Conservation (phyloP, 2,888 invertebrate genomes). For the Boloria selene region DNA sequence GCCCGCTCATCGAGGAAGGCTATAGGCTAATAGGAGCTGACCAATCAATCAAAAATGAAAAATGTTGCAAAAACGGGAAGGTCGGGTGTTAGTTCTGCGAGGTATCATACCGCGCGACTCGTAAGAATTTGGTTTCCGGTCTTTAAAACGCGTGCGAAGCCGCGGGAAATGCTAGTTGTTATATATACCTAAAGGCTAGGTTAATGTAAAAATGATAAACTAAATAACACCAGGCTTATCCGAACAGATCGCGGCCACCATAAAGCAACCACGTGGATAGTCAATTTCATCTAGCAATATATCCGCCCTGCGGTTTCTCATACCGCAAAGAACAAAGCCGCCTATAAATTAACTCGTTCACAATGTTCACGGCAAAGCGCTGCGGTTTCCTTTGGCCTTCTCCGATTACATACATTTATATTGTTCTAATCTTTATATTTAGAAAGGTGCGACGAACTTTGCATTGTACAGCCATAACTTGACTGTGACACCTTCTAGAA, state of each 20-base stretch:
- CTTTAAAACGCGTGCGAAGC: too few species aligned
- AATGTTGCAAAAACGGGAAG: too few species aligned
- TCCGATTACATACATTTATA: slow-evolving; percentile 41
- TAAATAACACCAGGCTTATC: not conserved
- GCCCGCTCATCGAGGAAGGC: too few species aligned
- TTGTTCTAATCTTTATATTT: slow-evolving; percentile 36
- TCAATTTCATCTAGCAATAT: slow-evolving; percentile 8
- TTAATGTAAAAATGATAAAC: too few species aligned
- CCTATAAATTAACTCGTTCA: slow-evolving; percentile 35
- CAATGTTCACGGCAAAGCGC: slow-evolving; percentile 24
- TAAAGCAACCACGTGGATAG: not conserved
- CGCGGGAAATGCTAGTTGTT: too few species aligned
- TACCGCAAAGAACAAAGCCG: slow-evolving; percentile 13
- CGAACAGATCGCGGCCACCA: not conserved
- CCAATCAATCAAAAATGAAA: too few species aligned
- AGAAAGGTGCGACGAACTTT: slow-evolving; percentile 38
- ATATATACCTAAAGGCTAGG: too few species aligned
- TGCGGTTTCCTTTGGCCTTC: slow-evolving; percentile 39
- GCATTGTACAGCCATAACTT: slow-evolving; percentile 7
- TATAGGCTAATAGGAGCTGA: too few species aligned
- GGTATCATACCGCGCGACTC: too few species aligned
- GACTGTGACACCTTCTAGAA: slow-evolving; percentile 5
- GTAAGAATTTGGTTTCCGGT: too few species aligned
- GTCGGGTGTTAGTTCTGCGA: too few species aligned
- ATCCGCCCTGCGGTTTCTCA: slow-evolving; percentile 6